Conservation (phyloP, 2,888 invertebrate genomes). For the Hydrotaea cyrtoneurina region DNA sequence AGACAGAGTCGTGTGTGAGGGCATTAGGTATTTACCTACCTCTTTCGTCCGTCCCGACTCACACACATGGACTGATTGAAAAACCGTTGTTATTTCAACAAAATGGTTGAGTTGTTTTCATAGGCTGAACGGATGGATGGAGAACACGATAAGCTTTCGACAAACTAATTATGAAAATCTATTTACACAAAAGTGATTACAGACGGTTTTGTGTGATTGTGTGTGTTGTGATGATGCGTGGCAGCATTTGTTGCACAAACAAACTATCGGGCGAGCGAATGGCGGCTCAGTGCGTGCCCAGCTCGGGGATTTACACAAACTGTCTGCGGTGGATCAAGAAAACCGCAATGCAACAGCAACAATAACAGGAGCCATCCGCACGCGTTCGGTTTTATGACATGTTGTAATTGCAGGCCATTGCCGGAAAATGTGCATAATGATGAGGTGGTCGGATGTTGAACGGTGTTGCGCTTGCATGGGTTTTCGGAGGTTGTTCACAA, state of each 20-base stretch:
- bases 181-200: slow-evolving; percentile 53
- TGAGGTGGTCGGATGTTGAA: background rate
- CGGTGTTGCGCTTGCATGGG: background rate
- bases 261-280: background rate
- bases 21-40: too few species aligned
- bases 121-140: slow-evolving; percentile 27
- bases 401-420: background rate
- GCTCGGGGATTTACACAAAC: slow-evolving; percentile 47
- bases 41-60: too few species aligned
- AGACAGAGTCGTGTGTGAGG: background rate
- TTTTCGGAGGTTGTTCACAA: slow-evolving; percentile 35
- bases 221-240: background rate
- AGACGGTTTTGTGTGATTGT: background rate
- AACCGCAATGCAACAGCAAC: slow-evolving; percentile 37
- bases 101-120: slow-evolving; percentile 50
- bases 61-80: background rate
- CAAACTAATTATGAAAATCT: slow-evolving; percentile 61
- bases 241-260: background rate
- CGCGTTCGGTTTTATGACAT: slow-evolving; percentile 13
- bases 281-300: background rate
- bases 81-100: slow-evolving; percentile 51
- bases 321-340: slow-evolving; percentile 56
- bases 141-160: slow-evolving; percentile 27
- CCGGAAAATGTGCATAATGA: background rate
- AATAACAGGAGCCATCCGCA: background rate